Evolutionary conservation across 1,140 invertebrate species (phyloP), one percentile per base, ranked within the genome.

Genomic region (Drosophila arizonae): DNA sequence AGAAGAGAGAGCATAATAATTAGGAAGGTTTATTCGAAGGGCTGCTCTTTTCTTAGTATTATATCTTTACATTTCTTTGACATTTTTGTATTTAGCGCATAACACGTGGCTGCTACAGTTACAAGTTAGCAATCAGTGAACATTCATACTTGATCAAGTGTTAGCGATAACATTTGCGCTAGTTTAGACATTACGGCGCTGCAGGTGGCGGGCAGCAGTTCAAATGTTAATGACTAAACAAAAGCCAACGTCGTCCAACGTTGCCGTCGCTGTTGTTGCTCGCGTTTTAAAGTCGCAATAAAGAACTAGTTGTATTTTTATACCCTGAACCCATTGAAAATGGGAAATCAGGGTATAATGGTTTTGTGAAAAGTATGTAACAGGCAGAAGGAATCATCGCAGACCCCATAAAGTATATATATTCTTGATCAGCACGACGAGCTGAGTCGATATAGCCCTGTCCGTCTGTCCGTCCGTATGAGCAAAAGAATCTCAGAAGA

Each of bases 171-270:
- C 50, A 62, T 58, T 36, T 6, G 11, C 33, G 24, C 33, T 57
- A 39, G 63, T 66, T 61, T 61, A 73, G 71, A 73, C 71, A 61
- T 15, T 48, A 11, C 68, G 71, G 65, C 71, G 65, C 62, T 69
- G 64, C 36, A 50, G 61, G 69, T 41, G 75, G 64, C 39, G 56
- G 21, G 54, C 48, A 41, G 65, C 33, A 56, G 78, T 73, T 81
- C 65, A 72, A 86, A 82, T 79, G 72, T 86, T 81, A 87, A 82
- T 86, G 79, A 87, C 68, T 79, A 87, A 87, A 66, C 54, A 15
- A 45, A 55, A 28, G 33, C 55, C 26, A 26, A 28, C 50, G 50
- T 28, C 50, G 50, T 13, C 55, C 26, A 26, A 28, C 50, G 50
- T 28, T 26, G 50, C 26, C 50, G 50, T 28, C 13, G 26, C 11